Base-by-base conservation (phyloP, 2,797 vertebrate species). In the Falco berigora region DNA sequence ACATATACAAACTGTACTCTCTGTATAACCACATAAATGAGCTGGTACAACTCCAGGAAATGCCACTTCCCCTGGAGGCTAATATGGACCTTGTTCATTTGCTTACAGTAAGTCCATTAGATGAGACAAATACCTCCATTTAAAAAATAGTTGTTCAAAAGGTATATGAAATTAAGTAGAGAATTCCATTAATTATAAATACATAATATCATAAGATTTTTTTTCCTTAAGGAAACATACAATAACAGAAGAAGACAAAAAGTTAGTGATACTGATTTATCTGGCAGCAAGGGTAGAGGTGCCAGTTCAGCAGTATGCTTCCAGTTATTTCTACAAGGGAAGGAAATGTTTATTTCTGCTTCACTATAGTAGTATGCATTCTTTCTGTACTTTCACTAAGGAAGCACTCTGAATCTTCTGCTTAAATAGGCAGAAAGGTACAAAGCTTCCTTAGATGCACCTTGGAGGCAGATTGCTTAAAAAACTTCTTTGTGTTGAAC, bases 71-170 rank as follows among this genome's bases (percentile, higher is more conserved):
- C 21, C 92, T 99, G 94, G 99, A 99, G 12, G 99, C 99, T 66
- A 99, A 99, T 97, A 99, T 99, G 97, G 99, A 99, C 98, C 98
- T 99, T 91, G 99, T 99, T 94, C 99, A 99, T 95, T 98, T 99
- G 85, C 96, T 99, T 86, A 99, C 99, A 96, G 99, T 99, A 92
- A 98, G 98, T 92, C 32, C 91, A 28, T 36, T 68, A 80, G 28
- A 84, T 66, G 46, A 76, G 62, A 91, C 40, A 86, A 89, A 58
- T 79, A 55, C 8, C 14, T 74, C 34, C 2, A 20, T 85, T 74
- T 63, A 7, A 86, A 38, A 38, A 38, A 38, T 38, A 38, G 36
- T 38, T 38, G 36, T 38, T 38, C 36, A 38, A 38, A 38, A 38
- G 36, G 36, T 38, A 38, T 38, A 38, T 38, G 36, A 38, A 38